Evolutionary conservation across 2,113 vertebrate species (phyloP).

Genomic region (Girardinichthys multiradiatus): DNA sequence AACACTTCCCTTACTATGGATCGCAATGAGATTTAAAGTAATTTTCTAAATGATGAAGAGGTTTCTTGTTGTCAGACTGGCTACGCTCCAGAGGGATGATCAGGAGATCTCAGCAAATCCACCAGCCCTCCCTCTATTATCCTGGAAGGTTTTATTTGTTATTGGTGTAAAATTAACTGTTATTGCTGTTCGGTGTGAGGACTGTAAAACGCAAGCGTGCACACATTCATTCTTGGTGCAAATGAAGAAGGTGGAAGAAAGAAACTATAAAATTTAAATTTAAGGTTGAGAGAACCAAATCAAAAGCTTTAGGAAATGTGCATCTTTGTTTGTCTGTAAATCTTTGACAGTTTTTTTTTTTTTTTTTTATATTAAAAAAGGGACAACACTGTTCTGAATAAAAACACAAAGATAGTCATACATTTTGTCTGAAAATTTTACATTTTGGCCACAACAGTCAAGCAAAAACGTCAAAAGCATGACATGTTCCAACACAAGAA

Average conservation of each 20-base stretch:
- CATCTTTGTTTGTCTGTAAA: neutral
- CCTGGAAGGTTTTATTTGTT: constrained; percentile 2
- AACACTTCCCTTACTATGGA: constrained; percentile 39
- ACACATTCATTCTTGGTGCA: neutral
- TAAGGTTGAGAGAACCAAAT: neutral
- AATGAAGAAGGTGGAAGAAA: neutral
- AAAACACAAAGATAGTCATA: too few relatives aligned
- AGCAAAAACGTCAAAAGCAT: too few relatives aligned
- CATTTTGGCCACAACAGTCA: too few relatives aligned
- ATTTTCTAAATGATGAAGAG: constrained; percentile 39
- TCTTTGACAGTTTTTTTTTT: too few relatives aligned
- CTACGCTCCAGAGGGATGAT: constrained; percentile 35
- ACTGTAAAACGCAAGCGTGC: neutral
- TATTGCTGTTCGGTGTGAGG: neutral
- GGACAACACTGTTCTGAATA: neutral
- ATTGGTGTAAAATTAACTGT: neutral
- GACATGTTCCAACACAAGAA: too few relatives aligned
- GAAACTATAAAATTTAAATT: neutral
- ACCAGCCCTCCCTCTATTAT: neutral
- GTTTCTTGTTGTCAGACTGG: constrained; percentile 12
- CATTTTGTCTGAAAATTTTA: too few relatives aligned
- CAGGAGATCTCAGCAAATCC: constrained; percentile 25
- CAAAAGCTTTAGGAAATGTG: neutral
- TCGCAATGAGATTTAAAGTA: constrained; percentile 47
- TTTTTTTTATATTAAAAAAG: neutral